Evolutionary conservation across 1,140 invertebrate genomes (phyloP).

Genomic region (Orius laevigatus): DNA sequence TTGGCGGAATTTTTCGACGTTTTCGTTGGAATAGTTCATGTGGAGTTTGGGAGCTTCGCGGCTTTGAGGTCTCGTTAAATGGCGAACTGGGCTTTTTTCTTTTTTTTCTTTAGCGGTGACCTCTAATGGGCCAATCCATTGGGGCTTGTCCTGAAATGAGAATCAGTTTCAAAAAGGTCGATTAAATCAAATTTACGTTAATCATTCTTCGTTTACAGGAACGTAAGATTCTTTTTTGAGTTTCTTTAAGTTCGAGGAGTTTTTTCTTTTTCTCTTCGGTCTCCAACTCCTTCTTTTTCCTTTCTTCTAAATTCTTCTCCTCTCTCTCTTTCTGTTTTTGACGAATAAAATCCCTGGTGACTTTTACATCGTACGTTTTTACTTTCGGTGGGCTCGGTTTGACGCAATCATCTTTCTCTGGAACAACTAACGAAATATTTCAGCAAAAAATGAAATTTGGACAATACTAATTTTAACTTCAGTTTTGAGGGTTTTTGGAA

Average conservation of each 20-base stretch:
- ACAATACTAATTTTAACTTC: background rate
- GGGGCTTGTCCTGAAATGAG: background rate
- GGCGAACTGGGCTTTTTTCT: too few relatives aligned
- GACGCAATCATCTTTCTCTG: too few relatives aligned
- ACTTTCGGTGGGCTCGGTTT: background rate
- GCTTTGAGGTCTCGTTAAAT: too few relatives aligned
- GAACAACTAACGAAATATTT: background rate
- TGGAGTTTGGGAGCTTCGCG: too few relatives aligned
- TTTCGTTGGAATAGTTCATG: too few relatives aligned
- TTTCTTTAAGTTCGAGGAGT: slow-evolving; percentile 1
- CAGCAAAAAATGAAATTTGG: background rate
- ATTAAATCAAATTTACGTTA: too few relatives aligned
- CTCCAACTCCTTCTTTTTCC: slow-evolving; percentile 2
- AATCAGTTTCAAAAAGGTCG: too few relatives aligned
- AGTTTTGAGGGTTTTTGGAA: background rate
- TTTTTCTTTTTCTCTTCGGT: slow-evolving; percentile 3
- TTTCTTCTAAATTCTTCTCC: background rate
- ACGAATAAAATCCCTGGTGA: slow-evolving; percentile 2
- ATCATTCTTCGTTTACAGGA: background rate
- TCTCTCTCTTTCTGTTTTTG: slow-evolving; percentile 9
- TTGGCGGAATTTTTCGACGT: too few relatives aligned
- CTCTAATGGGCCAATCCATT: slow-evolving; percentile 6
- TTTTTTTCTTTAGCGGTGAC: too few relatives aligned
- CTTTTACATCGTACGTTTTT: slow-evolving; percentile 5
- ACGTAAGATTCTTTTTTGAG: slow-evolving; percentile 5